Conservation (phyloP, 2,797 vertebrate genomes). For the Hephaestus fuliginosus region DNA sequence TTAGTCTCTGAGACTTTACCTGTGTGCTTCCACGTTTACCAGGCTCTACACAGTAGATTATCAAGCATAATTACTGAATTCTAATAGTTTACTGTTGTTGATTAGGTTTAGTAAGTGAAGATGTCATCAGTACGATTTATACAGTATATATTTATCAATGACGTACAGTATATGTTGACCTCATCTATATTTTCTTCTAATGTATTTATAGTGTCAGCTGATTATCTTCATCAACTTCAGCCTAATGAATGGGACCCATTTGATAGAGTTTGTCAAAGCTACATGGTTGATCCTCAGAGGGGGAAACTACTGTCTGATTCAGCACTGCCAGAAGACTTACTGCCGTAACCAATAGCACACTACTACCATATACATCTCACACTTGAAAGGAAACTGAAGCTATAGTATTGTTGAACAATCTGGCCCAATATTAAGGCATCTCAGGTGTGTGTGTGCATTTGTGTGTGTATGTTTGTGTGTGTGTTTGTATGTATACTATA, state of each 20-base stretch:
- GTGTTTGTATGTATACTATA: slow-evolving; percentile 40
- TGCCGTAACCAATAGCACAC: slow-evolving; percentile 79
- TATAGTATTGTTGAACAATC: slow-evolving; percentile 81
- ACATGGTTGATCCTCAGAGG: slow-evolving; percentile 48
- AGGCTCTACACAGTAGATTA: slow-evolving; percentile 40
- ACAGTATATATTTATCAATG: slow-evolving; percentile 61
- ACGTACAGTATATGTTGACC: slow-evolving; percentile 42
- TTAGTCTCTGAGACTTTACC: slow-evolving; percentile 44
- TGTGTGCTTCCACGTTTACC: slow-evolving; percentile 61
- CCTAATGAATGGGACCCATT: slow-evolving; percentile 38
- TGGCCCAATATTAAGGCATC: slow-evolving; percentile 75
- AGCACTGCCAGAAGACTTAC: slow-evolving; percentile 79
- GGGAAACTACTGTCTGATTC: slow-evolving; percentile 55
- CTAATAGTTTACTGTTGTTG: slow-evolving; percentile 55
- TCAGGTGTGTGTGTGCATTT: slow-evolving; percentile 76
- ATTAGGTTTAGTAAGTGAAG: slow-evolving; percentile 51
- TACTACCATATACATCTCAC: slow-evolving; percentile 59
- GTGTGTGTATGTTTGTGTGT: slow-evolving; percentile 7
- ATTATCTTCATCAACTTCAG: slow-evolving; percentile 39
- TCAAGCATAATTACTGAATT: slow-evolving; percentile 57
- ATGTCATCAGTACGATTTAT: slow-evolving; percentile 60
- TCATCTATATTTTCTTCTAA: slow-evolving; percentile 56
- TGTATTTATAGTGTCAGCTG: slow-evolving; percentile 44
- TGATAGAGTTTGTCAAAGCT: slow-evolving; percentile 28
- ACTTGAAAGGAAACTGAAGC: slow-evolving; percentile 80